phyloP scores from a whole-genome alignment of 1,140 invertebrate species.

The Asobara japonica region DNA sequence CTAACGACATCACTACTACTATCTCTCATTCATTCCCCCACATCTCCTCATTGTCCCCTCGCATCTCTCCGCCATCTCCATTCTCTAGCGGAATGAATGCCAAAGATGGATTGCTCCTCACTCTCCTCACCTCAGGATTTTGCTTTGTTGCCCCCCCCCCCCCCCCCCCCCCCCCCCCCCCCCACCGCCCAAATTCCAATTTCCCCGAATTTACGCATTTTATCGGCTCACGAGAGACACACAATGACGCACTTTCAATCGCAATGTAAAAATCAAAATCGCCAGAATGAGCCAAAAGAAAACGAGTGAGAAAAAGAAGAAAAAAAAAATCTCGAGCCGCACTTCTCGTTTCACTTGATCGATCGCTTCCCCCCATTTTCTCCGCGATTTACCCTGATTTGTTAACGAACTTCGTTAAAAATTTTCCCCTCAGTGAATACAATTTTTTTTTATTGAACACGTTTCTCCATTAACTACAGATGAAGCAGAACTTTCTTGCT shows the following conservation, averaged over 20 bases:
- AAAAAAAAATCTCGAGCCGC: constrained; percentile 1
- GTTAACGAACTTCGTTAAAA: constrained; percentile 32
- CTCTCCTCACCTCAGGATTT: constrained; percentile 28
- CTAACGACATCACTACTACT: constrained; percentile 32
- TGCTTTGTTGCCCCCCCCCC: constrained; percentile 46
- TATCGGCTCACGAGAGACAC: constrained; percentile 16
- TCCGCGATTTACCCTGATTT: constrained; percentile 24
- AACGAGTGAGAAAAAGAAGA: too few species aligned
- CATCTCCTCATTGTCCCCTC: constrained; percentile 26
- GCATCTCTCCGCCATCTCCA: constrained; percentile 43
- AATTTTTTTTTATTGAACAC: too few species aligned
- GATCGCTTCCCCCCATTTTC: constrained; percentile 39
- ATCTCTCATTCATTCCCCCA: constrained; percentile 10
- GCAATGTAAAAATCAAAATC: too few species aligned
- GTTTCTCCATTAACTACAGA: neutral
- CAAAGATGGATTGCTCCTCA: constrained; percentile 60
- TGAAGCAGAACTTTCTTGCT: neutral
- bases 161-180: constrained; percentile 41
- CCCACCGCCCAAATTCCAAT: too few species aligned
- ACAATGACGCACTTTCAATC: constrained; percentile 16
- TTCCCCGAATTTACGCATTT: constrained; percentile 53
- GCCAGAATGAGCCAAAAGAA: too few species aligned
- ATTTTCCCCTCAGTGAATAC: neutral
- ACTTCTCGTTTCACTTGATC: constrained; percentile 38
- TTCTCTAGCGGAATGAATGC: constrained; percentile 55